A percentile compares a stretch with the other conserved stretches of the same genome.
phyloP scores from a whole-genome alignment of 2,888 invertebrate species.

The Tipula lateralis region DNA sequence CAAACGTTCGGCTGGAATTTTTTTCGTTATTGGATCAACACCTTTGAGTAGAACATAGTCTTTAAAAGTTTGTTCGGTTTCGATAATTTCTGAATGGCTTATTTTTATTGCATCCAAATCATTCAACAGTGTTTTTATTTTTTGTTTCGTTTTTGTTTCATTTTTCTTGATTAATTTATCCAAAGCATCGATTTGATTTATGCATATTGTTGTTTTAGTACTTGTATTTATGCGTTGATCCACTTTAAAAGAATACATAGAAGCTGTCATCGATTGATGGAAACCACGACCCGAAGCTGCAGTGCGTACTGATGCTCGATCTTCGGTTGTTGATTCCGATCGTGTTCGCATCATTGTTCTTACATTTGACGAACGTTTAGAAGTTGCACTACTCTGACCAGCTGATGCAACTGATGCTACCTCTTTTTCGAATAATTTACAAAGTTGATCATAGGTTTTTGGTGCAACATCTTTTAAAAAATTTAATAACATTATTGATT shows the following conservation, averaged over 20 bases:
- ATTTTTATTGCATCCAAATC: conserved; percentile 51
- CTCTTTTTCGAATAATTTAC: conserved; percentile 32
- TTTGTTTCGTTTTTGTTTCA: conserved; percentile 33
- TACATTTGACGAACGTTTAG: not conserved
- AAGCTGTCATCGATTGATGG: conserved; percentile 30
- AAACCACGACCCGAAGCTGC: conserved; percentile 31
- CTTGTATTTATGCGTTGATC: conserved; percentile 28
- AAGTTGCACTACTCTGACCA: not conserved
- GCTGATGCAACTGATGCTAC: not conserved
- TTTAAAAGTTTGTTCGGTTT: conserved; percentile 50
- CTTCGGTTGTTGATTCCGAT: not conserved
- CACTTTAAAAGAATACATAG: not conserved
- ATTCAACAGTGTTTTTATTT: conserved; percentile 40
- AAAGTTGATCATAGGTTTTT: conserved; percentile 42
- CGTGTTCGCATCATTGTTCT: not conserved
- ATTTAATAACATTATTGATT: conserved; percentile 43
- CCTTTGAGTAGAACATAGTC: conserved; percentile 44
- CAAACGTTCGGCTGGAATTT: conserved; percentile 51
- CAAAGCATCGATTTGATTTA: conserved; percentile 42
- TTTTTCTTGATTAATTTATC: conserved; percentile 29
- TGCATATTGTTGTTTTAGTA: conserved; percentile 44
- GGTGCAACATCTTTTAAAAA: conserved; percentile 46
- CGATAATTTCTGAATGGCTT: conserved; percentile 49
- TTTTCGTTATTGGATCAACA: conserved; percentile 48
- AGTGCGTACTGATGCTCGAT: conserved; percentile 28